Evolutionary conservation across 2,888 invertebrate genomes (phyloP), one percentile per base, ranked within the genome.

Genomic region (Euclidia mi): DNA sequence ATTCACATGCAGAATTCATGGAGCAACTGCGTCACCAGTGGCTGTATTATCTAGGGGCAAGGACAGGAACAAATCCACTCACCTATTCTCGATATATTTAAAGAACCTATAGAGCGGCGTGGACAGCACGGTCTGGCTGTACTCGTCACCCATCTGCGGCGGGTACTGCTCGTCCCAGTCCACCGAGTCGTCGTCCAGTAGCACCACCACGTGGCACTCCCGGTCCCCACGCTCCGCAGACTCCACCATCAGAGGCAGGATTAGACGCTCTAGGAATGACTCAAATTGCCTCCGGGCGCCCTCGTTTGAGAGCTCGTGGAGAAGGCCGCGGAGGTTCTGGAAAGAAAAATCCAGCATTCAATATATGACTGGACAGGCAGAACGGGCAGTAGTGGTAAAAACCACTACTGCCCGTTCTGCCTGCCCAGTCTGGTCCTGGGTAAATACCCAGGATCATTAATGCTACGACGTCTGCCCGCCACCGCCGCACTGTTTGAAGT

Each of bases 101-200:
- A 99, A 99, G 95, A 99, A 99, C 70, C 99, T 96, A 88, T 99
- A 99, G 95, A 99, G 97, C 35, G 98, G 97, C 2, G 99, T 99
- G 81, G 98, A 98, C 83, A 98, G 97, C 42, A 99, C 98, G 56
- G 99, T 99, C 94, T 99, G 99, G 41, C 98, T 98, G 90, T 99
- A 99, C 93, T 99, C 99, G 84, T 99, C 99, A 4, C 99, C 99
- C 98, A 99, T 99, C 93, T 99, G 99, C 0, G 99, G 99, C 0
- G 99, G 99, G 90, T 98, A 99, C 87, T 99, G 98, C 82, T 99
- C 99, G 85, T 99, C 99, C 99, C 99, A 99, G 83, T 99, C 99
- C 25, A 97, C 97, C 0, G 96, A 96, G 89, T 99, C 99, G 78
- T 99, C 99, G 82, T 99, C 99, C 32, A 99, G 94, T 37, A 99